Conservation (phyloP, 1,140 invertebrate species). For the Scaptomyza hsui region DNA sequence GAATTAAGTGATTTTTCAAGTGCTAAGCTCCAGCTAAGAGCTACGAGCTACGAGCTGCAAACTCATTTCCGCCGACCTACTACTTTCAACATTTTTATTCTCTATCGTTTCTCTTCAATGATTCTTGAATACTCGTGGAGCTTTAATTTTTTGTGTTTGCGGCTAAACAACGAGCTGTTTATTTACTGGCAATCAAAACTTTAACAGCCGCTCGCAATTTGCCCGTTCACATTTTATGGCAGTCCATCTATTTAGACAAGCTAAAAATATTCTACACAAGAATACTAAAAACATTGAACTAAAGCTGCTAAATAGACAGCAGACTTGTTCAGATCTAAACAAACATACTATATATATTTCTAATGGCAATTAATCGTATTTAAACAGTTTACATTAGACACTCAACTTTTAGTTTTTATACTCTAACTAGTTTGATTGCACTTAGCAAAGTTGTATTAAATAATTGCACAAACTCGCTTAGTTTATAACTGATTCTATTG, state of each 20-base stretch:
- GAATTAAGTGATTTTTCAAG: conserved; percentile 83
- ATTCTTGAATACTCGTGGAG: conserved; percentile 21
- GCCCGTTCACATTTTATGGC: conserved; percentile 23
- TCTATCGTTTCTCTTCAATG: conserved; percentile 1
- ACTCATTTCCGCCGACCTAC: conserved; percentile 68
- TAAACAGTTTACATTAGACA: too few relatives aligned
- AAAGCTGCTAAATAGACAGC: neutral
- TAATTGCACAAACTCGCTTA: neutral
- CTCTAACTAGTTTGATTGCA: neutral
- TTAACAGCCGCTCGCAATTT: conserved; percentile 50
- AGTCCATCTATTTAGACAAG: conserved; percentile 27
- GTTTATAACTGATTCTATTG: neutral
- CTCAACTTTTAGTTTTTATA: too few relatives aligned
- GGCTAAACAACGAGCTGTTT: conserved; percentile 72
- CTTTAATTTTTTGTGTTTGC: conserved; percentile 45
- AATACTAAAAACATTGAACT: conserved; percentile 24
- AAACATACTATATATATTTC: neutral
- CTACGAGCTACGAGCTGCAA: conserved; percentile 69
- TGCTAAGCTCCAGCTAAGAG: conserved; percentile 70
- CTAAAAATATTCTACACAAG: conserved; percentile 6
- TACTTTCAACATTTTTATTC: conserved; percentile 17
- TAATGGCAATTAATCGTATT: too few relatives aligned
- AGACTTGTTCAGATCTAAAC: neutral
- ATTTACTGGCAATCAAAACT: conserved; percentile 74
- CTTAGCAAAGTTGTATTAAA: too few relatives aligned